Conservation (phyloP, 2,797 vertebrate species). For the Rallus crepitans region DNA sequence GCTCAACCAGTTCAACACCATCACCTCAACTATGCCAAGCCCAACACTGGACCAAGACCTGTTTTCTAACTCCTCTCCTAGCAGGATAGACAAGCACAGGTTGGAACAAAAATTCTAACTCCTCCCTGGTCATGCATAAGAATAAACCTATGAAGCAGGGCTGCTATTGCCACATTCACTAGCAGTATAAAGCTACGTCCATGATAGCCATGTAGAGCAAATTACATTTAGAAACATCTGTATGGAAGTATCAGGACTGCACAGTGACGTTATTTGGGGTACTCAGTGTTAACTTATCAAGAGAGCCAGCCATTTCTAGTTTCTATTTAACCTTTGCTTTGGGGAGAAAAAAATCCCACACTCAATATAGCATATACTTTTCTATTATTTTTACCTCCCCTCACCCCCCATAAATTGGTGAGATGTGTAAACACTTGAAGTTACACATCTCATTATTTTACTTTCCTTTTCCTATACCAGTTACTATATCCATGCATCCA, state of each 20-base stretch:
- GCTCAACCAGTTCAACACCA: neutral
- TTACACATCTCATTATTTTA: neutral
- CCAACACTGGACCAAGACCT: neutral
- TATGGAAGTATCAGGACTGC: neutral
- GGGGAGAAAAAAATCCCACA: neutral
- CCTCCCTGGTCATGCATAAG: neutral
- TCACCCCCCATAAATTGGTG: neutral
- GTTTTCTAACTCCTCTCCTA: no score
- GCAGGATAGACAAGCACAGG: no score
- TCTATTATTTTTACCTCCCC: neutral
- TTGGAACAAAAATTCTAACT: neutral
- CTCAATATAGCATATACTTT: neutral
- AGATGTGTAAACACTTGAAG: neutral
- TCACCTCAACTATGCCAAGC: neutral
- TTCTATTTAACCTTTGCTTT: neutral
- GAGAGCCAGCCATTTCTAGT: neutral
- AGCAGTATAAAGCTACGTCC: neutral
- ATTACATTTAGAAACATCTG: neutral
- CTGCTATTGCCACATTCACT: neutral
- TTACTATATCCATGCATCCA: neutral
- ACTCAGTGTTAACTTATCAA: neutral
- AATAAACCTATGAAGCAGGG: neutral
- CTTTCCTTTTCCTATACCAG: neutral
- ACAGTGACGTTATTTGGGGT: neutral
- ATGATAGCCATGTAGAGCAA: neutral